A percentile compares a stretch with the other conserved stretches of the same genome.
Evolutionary conservation across 2,113 vertebrate genomes (phyloP).

Genomic region (Acanthochromis polyacanthus): DNA sequence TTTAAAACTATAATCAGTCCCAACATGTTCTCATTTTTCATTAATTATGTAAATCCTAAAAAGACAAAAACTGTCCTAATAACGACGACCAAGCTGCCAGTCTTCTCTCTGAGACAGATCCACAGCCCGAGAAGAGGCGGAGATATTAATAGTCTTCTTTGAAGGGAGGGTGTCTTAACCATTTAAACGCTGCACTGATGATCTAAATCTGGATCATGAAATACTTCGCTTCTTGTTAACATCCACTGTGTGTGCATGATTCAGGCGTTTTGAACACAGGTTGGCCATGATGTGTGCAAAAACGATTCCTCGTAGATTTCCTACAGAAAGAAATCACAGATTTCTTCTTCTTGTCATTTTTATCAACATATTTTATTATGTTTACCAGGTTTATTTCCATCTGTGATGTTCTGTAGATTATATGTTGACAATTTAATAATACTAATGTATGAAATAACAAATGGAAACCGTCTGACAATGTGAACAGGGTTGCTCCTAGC

Average conservation of each 20-base stretch:
- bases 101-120: background rate
- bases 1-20: no score
- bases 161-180: conserved; percentile 1
- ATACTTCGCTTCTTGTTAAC: background rate
- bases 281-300: background rate
- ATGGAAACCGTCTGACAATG: no score
- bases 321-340: background rate
- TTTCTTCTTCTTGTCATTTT: background rate
- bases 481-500: no score
- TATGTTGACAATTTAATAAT: no score
- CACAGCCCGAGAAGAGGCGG: conserved; percentile 13
- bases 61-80: no score
- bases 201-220: background rate
- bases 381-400: no score
- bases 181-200: background rate
- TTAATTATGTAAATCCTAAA: no score
- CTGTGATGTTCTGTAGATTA: no score
- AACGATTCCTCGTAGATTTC: background rate
- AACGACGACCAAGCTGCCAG: background rate
- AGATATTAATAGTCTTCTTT: conserved; percentile 18
- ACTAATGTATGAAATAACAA: no score
- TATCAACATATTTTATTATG: background rate
- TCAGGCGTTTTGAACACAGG: background rate
- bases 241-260: background rate
- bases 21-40: no score